phyloP scores from a whole-genome alignment of 2,113 vertebrate genomes.

The Motacilla tschutschensis region DNA sequence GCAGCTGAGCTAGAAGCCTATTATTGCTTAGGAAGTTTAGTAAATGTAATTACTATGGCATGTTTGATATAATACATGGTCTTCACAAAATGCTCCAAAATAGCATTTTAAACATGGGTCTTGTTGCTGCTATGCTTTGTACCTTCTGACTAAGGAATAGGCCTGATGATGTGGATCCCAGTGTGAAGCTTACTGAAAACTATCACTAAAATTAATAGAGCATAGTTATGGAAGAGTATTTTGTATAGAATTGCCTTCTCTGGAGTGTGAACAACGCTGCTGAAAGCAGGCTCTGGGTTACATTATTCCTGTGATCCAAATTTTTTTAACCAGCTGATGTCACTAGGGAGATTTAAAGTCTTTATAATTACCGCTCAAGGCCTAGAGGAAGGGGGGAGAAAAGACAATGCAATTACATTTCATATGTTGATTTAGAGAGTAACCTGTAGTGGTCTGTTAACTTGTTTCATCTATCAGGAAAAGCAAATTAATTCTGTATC shows the following conservation, averaged over 20 bases:
- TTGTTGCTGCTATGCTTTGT: neutral
- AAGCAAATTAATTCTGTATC: constrained; percentile 47
- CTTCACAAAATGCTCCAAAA: constrained; percentile 16
- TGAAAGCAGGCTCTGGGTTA: constrained; percentile 47
- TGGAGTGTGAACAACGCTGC: constrained; percentile 37
- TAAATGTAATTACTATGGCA: constrained; percentile 35
- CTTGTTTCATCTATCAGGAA: constrained; percentile 41
- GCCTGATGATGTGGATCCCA: constrained; percentile 16
- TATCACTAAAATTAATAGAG: constrained; percentile 44
- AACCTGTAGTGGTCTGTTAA: constrained; percentile 36
- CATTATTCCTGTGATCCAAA: constrained; percentile 63
- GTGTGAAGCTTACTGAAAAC: constrained; percentile 30
- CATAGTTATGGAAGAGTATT: constrained; percentile 33
- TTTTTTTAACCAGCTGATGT: constrained; percentile 71
- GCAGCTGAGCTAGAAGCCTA: neutral
- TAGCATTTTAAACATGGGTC: neutral
- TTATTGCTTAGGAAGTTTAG: constrained; percentile 2
- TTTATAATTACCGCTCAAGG: constrained; percentile 69
- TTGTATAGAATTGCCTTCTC: constrained; percentile 28
- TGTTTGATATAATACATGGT: neutral
- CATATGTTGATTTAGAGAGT: constrained; percentile 43
- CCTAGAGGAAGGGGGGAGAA: constrained; percentile 8
- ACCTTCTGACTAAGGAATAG: constrained; percentile 3
- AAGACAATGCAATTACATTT: constrained; percentile 53
- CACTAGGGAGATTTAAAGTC: constrained; percentile 66